Base-by-base conservation (phyloP, 2,888 invertebrate species). In the Cephus pulcher region DNA sequence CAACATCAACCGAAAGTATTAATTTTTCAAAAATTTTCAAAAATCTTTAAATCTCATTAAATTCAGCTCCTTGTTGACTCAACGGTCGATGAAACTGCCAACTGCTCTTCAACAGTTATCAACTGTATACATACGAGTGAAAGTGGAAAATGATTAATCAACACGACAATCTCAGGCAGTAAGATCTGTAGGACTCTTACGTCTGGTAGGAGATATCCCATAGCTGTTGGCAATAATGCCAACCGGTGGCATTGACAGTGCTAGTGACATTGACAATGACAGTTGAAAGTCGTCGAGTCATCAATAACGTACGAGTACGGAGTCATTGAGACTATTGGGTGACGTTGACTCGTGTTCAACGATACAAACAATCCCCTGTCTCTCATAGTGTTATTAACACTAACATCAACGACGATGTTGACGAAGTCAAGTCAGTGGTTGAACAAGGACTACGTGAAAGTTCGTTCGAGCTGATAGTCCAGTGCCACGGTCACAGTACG, bases 401-500 rank as follows among this genome's bases (percentile, higher is more conserved):
- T 23, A 23, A 4, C 23, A 2, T 15, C 40, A 56, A 23, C 15
- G 74, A 15, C 30, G 23, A 12, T 37, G 78, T 78, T 75, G 76
- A 68, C 34, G 75, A 78, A 75, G 75, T 56, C 9, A 9, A 75
- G 73, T 34, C 71, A 84, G 86, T 84, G 84, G 82, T 84, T 82
- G 83, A 85, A 85, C 87, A 85, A 88, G 86, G 86, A 86, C 85
- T 84, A 86, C 88, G 87, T 86, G 89, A 89, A 88, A 89, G 88
- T 89, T 87, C 40, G 40, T 9, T 56, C 85, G 85, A 86, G 84
- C 85, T 81, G 88, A 85, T 87, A 88, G 87, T 90, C 89, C 90
- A 90, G 86, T 90, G 90, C 89, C 90, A 90, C 89, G 90, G 89
- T 89, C 89, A 89, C 87, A 88, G 84, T 86, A 86, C 88, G 87